Evolutionary conservation across 2,797 vertebrate genomes (phyloP).

Genomic region (Tinamus major): DNA sequence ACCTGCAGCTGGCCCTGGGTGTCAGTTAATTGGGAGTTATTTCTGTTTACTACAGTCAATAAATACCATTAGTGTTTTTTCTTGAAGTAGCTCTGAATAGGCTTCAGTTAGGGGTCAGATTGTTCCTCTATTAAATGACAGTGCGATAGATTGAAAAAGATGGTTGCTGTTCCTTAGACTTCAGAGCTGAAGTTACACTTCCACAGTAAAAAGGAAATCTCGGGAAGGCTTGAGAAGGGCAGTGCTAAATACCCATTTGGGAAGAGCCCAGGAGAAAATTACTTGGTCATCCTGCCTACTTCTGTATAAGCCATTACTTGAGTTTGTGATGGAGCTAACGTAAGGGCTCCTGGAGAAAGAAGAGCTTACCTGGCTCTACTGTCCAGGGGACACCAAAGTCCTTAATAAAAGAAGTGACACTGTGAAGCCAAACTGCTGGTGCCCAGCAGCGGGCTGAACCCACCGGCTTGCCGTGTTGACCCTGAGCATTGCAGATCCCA

Average conservation of each 20-base stretch:
- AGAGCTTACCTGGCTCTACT: not conserved
- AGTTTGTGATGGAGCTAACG: not conserved
- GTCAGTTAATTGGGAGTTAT: conserved; percentile 1
- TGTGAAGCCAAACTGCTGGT: not conserved
- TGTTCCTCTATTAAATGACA: not conserved
- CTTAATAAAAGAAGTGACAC: not conserved
- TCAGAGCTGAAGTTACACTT: not conserved
- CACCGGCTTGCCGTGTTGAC: not conserved
- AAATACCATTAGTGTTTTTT: not conserved
- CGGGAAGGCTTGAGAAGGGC: not conserved
- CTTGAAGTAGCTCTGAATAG: not conserved
- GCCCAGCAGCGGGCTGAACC: not conserved
- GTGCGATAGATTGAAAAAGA: not conserved
- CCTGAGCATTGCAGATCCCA: not conserved
- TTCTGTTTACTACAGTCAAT: not conserved
- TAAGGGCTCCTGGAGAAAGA: not conserved
- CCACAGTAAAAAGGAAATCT: not conserved
- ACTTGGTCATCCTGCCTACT: not conserved
- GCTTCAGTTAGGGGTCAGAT: not conserved
- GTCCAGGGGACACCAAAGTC: not conserved
- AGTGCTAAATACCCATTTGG: not conserved
- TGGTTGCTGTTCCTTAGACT: not conserved
- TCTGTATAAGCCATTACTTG: not conserved
- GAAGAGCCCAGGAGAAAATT: not conserved
- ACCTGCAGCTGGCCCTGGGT: not conserved